Conservation (phyloP, 2,797 vertebrate genomes). For the Taeniopygia guttata region DNA sequence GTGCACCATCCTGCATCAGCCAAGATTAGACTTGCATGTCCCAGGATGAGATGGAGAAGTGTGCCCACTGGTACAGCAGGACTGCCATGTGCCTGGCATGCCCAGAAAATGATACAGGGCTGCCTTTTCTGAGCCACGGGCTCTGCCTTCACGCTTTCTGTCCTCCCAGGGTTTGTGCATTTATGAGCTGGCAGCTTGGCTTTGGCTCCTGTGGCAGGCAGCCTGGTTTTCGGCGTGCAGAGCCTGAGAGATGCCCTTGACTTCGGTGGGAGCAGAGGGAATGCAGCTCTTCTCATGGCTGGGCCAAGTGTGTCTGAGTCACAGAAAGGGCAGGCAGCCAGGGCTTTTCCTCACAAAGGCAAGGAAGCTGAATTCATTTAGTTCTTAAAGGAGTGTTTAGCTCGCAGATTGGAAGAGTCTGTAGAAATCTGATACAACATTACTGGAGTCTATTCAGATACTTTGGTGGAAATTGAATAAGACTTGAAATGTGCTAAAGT, state of each 20-base stretch:
- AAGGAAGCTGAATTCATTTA: neutral
- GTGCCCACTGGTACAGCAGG: neutral
- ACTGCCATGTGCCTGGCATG: neutral
- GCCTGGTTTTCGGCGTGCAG: neutral
- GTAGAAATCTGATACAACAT: neutral
- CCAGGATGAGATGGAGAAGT: neutral
- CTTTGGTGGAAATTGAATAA: neutral
- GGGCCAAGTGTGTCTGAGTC: slow-evolving; percentile 1
- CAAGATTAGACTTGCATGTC: neutral
- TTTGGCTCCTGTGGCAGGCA: neutral
- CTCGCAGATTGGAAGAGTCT: neutral
- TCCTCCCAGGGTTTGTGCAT: neutral
- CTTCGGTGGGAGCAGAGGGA: neutral
- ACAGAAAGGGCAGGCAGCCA: neutral
- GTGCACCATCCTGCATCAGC: neutral
- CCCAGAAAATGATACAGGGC: neutral
- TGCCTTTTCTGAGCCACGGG: neutral
- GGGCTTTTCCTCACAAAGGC: neutral
- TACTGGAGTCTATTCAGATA: neutral
- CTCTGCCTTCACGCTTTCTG: neutral
- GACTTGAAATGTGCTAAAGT: slow-evolving; percentile 13
- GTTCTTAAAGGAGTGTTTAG: neutral
- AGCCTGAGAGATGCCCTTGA: slow-evolving; percentile 21
- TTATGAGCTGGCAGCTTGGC: neutral
- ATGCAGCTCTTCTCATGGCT: neutral